These are phyloP conservation scores for Drosophila bifasciata DNA, from an alignment of 1,140 invertebrate genomes.

Conservation along the genomic window DNA sequence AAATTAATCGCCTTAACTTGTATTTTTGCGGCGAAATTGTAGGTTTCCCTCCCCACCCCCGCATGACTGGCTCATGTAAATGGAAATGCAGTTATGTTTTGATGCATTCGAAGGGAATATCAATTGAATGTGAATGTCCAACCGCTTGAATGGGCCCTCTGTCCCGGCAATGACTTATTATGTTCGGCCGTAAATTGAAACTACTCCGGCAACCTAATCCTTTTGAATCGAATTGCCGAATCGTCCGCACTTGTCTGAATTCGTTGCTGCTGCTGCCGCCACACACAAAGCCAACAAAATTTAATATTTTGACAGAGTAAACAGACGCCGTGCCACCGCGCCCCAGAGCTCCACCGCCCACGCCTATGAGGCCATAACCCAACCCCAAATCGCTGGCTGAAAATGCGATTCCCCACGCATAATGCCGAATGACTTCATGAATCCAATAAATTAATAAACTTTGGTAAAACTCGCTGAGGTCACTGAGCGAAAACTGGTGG, in stretches of 20 bases:
- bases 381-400: conserved; percentile 46
- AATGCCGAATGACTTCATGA: conserved; percentile 79
- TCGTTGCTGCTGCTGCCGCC: background rate
- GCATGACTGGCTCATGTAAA: background rate
- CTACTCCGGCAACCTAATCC: conserved; percentile 45
- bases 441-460: conserved; percentile 82
- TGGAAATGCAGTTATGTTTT: conserved; percentile 25
- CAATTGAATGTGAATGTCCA: background rate
- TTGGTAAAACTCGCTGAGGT: conserved; percentile 79
- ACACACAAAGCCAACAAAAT: conserved; percentile 60
- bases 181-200: conserved; percentile 42
- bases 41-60: background rate
- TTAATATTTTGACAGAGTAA: conserved; percentile 70
- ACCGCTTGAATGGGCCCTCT: background rate
- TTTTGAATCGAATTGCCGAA: conserved; percentile 74
- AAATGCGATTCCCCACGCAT: conserved; percentile 72
- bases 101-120: conserved; percentile 5
- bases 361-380: conserved; percentile 27
- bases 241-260: conserved; percentile 19
- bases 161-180: conserved; percentile 34
- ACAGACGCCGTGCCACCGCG: conserved; percentile 34
- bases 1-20: conserved; percentile 38
- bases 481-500: conserved; percentile 54
- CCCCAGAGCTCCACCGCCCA: background rate
- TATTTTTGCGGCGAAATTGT: conserved; percentile 5